Evolutionary conservation across 2,797 vertebrate genomes (phyloP).

Genomic region (Garrulus glandarius): DNA sequence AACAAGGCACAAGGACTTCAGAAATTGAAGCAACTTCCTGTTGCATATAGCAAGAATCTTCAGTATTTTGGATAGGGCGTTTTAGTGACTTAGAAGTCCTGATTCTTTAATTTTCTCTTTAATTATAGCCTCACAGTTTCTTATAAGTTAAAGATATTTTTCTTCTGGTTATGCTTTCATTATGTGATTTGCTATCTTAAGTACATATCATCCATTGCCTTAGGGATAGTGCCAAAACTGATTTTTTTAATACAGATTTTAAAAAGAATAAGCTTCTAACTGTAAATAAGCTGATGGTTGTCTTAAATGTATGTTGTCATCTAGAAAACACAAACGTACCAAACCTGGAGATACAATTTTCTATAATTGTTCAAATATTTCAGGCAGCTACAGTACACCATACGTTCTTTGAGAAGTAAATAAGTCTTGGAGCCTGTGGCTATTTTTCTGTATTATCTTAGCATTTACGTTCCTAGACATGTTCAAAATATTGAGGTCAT

Average conservation of each 20-base stretch:
- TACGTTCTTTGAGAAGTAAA: conserved; percentile 36
- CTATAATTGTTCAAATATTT: conserved; percentile 68
- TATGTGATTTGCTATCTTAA: conserved; percentile 59
- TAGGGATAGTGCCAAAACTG: conserved; percentile 70
- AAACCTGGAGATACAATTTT: conserved; percentile 71
- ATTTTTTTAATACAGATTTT: conserved; percentile 68
- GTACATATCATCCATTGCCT: conserved; percentile 67
- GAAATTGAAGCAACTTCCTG: background rate
- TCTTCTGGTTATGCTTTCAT: conserved; percentile 53
- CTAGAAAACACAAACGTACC: conserved; percentile 48
- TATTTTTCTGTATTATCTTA: conserved; percentile 39
- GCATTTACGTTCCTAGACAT: conserved; percentile 3
- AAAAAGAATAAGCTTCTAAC: conserved; percentile 65
- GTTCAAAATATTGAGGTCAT: background rate
- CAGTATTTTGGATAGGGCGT: background rate
- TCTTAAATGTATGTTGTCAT: conserved; percentile 66
- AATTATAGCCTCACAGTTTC: background rate
- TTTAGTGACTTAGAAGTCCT: background rate
- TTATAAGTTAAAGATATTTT: conserved; percentile 45
- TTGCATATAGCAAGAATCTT: background rate
- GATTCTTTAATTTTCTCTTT: background rate
- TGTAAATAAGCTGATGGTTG: conserved; percentile 71
- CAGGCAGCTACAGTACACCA: conserved; percentile 66
- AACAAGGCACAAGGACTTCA: background rate
- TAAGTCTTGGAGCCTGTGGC: conserved; percentile 30